Evolutionary conservation across 2,797 vertebrate species (phyloP), one percentile per base, ranked within the genome.

Genomic region (Myotis planiceps): DNA sequence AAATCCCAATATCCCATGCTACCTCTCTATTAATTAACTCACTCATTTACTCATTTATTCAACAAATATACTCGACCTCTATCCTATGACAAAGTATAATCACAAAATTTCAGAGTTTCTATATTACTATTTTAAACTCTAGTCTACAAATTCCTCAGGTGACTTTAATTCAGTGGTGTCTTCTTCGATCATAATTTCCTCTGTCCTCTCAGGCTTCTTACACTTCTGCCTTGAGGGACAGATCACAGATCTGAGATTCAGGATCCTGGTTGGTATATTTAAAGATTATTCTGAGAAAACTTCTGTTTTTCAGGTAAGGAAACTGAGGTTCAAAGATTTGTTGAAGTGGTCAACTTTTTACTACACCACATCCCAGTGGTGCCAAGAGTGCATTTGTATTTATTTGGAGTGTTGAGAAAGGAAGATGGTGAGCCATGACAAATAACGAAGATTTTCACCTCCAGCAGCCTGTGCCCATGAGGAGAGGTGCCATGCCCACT

Each of bases 221-320:
- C 1, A 10, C 2, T 45, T 76, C 37, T 47, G 7, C 47, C 9
- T 72, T 53, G 45, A 47, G 27, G 32, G 5, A 63, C 80, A 71
- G 87, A 82, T 81, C 9, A 15, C 19, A 76, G 34, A 82, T 69
- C 39, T 93, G 49, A 74, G 92, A 71, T 51, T 87, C 19, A 19
- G 51, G 72, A 78, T 37, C 21, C 45, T 90, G 80, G 39, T 39
- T 66, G 16, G 5, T 76, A n/a, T n/a, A 60, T 89, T 95, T 93
- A 88, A 88, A 69, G 58, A 65, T 82, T 13, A 47, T 27, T 25
- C 68, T 69, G 39, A 87, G n/a, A 51, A 88, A 76, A 63, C 15
- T 13, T 92, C 18, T 88, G 55, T 85, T 86, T 92, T 80, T 81
- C 18, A 85, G 74, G 32, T 82, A 63, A 82, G 90, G 75, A 94